phyloP scores from a whole-genome alignment of 2,888 invertebrate species.

The Melanostoma scalare region DNA sequence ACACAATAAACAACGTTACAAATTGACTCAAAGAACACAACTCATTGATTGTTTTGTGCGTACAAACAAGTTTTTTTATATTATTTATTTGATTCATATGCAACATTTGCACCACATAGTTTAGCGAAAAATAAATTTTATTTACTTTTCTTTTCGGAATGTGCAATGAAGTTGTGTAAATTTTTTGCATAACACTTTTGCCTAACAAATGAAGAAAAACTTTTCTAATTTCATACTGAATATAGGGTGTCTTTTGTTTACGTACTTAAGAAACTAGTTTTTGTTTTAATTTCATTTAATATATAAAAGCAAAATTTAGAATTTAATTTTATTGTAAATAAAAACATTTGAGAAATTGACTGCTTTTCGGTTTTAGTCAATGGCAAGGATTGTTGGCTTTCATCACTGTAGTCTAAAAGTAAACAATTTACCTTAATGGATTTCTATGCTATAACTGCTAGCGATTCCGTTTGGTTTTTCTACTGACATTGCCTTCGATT shows the following conservation, averaged over 20 bases:
- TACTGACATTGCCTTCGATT: slow-evolving; percentile 82
- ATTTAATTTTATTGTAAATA: slow-evolving; percentile 24
- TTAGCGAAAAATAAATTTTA: not conserved
- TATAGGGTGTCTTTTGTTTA: not conserved
- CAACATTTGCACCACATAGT: not conserved
- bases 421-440: slow-evolving; percentile 77
- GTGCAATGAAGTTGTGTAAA: too few relatives aligned
- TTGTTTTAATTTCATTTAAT: not conserved
- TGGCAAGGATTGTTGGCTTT: slow-evolving; percentile 35
- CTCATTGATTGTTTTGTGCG: slow-evolving; percentile 38
- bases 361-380: slow-evolving; percentile 11
- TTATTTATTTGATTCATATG: not conserved
- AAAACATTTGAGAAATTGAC: slow-evolving; percentile 21
- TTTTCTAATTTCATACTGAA: not conserved
- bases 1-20: not conserved
- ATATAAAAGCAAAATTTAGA: not conserved
- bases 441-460: slow-evolving; percentile 81
- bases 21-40: slow-evolving; percentile 5
- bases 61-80: slow-evolving; percentile 20
- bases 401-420: slow-evolving; percentile 9
- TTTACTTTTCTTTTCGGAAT: not conserved
- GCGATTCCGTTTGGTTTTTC: slow-evolving; percentile 82
- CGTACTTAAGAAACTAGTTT: slow-evolving; percentile 2
- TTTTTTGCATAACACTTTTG: too few relatives aligned
- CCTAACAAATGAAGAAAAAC: not conserved